A percentile compares a stretch with the other conserved stretches of the same genome.
Evolutionary conservation across 2,113 vertebrate genomes (phyloP).

Genomic region (Nibea albiflora): DNA sequence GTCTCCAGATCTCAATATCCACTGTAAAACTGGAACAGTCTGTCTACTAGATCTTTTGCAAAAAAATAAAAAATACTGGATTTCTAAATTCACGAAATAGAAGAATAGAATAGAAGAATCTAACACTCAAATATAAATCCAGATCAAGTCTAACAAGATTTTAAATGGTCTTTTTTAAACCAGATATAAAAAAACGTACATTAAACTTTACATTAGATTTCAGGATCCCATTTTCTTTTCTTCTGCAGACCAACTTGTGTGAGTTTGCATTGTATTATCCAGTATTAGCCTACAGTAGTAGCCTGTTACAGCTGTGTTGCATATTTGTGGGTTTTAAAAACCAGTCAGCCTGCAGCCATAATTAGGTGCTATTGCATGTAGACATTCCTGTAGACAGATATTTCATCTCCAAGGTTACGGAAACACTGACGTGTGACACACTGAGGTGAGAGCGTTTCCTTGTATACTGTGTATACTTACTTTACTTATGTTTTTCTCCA

Average conservation of each 20-base stretch:
- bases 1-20: too few relatives aligned
- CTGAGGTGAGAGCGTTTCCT: constrained; percentile 35
- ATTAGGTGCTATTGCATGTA: constrained; percentile 3
- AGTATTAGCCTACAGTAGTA: too few relatives aligned
- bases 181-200: neutral
- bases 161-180: neutral
- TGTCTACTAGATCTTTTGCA: too few relatives aligned
- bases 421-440: constrained; percentile 48
- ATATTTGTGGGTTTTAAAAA: neutral
- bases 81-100: neutral
- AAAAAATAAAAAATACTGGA: too few relatives aligned
- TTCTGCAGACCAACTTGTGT: neutral
- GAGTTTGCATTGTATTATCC: neutral
- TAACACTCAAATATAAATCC: neutral
- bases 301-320: neutral
- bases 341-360: neutral
- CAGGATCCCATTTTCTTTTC: neutral
- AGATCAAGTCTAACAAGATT: neutral
- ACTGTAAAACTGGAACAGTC: too few relatives aligned
- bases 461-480: neutral
- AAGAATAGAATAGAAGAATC: too few relatives aligned
- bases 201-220: neutral
- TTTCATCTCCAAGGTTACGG: constrained; percentile 68
- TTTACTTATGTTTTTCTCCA: neutral
- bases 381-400: neutral